phyloP scores from a whole-genome alignment of 2,888 invertebrate genomes.

The Chouioia cunea region DNA sequence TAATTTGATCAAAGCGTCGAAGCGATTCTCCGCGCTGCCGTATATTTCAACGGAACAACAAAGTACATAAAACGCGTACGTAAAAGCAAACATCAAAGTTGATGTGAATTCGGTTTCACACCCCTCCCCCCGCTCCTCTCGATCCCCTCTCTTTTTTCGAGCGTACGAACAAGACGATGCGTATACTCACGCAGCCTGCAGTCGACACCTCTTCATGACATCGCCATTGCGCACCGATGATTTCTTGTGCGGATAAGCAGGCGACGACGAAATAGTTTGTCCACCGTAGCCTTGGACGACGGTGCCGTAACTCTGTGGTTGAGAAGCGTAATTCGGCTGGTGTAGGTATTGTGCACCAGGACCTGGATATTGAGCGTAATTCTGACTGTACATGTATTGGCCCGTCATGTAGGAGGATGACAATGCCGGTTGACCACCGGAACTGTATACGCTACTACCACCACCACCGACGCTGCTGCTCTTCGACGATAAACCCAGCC shows the following conservation, averaged over 20 bases:
- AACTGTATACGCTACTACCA: slow-evolving; percentile 54
- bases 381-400: slow-evolving; percentile 66
- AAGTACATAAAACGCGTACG: too few species aligned
- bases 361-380: slow-evolving; percentile 58
- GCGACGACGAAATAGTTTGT: slow-evolving; percentile 53
- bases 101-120: too few species aligned
- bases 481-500: slow-evolving; percentile 57
- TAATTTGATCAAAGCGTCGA: too few species aligned
- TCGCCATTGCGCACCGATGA: slow-evolving; percentile 76
- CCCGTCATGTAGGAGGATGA: slow-evolving; percentile 66
- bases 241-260: slow-evolving; percentile 71
- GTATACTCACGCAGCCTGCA: slow-evolving; percentile 76
- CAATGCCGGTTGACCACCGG: slow-evolving; percentile 47
- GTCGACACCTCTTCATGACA: slow-evolving; percentile 76
- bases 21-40: too few species aligned
- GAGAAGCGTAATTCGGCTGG: slow-evolving; percentile 53
- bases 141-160: too few species aligned
- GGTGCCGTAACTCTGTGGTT: slow-evolving; percentile 65
- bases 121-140: too few species aligned
- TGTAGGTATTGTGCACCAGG: slow-evolving; percentile 57
- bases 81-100: too few species aligned
- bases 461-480: slow-evolving; percentile 61
- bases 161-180: too few species aligned
- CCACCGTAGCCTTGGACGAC: slow-evolving; percentile 64
- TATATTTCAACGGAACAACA: too few species aligned